Base-by-base conservation (phyloP, 2,113 vertebrate genomes). In the Dryoscopus gambensis region DNA sequence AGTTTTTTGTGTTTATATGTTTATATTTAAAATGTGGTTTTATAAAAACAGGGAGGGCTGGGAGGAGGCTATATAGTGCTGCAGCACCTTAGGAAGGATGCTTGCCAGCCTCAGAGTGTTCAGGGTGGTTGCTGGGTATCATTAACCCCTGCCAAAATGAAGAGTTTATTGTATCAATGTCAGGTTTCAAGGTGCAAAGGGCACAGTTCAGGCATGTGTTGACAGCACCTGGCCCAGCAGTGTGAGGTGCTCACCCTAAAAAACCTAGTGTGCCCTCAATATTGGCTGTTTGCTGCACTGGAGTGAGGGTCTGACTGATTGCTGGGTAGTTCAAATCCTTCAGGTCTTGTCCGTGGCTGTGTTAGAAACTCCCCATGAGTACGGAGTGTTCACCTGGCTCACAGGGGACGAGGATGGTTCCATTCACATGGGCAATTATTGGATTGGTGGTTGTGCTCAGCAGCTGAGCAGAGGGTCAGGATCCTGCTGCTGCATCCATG, bases 211-310 rank as follows among this genome's bases (percentile, higher is more conserved):
- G 67, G 71, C 47, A 33, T 1, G 0, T 0, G 3, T 50, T 44
- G 60, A 44, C 87, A 59, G 67, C 3, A 8, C 56, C 37, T 49
- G 44, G 60, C 39, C 47, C 56, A 59, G 63, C 71, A 64, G 25
- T 35, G 18, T 3, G 2, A 65, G 21, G 6, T 47, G 46, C 35
- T 85, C 1, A 1, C 46, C 46, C 31, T 53, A 25, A 59, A 74
- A 82, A 78, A 28, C 33, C 10, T 30, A 15, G 3, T 0, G 0
- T 82, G 62, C 75, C 47, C 71, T 63, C 0, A 0, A 0, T 71
- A 52, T 40, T 1, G 10, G 39, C 47, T n/a, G 15, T 81, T 59
- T 1, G 4, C 68, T 31, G 23, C n/a, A 14, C 40, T 50, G 23
- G 13, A 68, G 46, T 0, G 2, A 67, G 44, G 33, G 2, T 71